These are phyloP conservation scores for Danio aesculapii DNA, from an alignment of 2,797 vertebrate species.

Conservation along the genomic window DNA sequence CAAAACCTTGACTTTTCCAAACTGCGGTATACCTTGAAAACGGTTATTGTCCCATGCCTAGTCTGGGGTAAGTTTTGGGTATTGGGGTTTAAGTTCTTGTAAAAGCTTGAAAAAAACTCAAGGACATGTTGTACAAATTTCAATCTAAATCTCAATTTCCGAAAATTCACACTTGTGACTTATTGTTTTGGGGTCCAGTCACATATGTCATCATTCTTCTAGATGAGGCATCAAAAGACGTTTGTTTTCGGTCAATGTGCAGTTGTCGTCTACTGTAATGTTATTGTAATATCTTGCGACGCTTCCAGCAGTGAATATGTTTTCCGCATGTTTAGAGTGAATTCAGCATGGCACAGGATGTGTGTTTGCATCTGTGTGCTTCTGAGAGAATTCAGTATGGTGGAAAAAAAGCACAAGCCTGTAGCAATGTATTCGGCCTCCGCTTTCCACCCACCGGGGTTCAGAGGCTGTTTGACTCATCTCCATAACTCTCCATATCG, in stretches of 20 bases:
- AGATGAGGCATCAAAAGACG: background rate
- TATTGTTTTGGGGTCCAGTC: too few species aligned
- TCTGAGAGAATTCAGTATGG: slow-evolving; percentile 9
- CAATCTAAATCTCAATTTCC: too few species aligned
- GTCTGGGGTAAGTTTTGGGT: too few species aligned
- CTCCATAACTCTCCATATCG: slow-evolving; percentile 59
- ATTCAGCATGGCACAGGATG: background rate
- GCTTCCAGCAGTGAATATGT: background rate
- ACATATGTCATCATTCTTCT: too few species aligned
- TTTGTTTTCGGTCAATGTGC: background rate
- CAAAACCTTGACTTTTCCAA: too few species aligned
- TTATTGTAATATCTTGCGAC: background rate
- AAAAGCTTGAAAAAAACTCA: too few species aligned
- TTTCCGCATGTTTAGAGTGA: background rate
- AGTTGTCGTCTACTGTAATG: background rate
- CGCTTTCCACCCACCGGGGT: slow-evolving; percentile 69
- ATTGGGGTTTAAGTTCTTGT: too few species aligned
- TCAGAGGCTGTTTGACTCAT: slow-evolving; percentile 74
- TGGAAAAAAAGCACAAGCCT: slow-evolving; percentile 56
- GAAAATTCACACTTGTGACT: too few species aligned
- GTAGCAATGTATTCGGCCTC: slow-evolving; percentile 59
- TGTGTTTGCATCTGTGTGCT: slow-evolving; percentile 16
- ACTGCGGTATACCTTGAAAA: too few species aligned
- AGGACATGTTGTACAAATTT: too few species aligned
- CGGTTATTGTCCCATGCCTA: too few species aligned